Percentiles rank a stretch among this genome's conserved stretches.
Evolutionary conservation across 2,888 invertebrate genomes (phyloP).

Genomic region (Noctua janthe): DNA sequence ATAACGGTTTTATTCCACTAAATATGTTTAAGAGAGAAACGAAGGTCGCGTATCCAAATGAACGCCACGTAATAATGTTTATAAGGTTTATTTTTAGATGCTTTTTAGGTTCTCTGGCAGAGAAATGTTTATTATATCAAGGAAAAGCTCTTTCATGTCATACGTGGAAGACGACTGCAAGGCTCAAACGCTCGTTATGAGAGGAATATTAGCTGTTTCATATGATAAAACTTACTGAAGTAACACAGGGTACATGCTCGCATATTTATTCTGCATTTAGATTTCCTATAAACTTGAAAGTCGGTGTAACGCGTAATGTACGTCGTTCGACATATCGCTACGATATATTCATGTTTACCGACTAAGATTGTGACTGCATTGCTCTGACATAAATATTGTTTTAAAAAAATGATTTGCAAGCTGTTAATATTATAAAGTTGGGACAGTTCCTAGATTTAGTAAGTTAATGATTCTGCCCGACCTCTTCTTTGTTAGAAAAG

Average conservation of each 20-base stretch:
- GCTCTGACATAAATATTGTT: not conserved
- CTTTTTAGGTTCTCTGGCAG: conserved; percentile 1
- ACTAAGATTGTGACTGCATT: conserved; percentile 16
- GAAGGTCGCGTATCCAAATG: conserved; percentile 67
- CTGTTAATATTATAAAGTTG: not conserved
- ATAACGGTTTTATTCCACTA: conserved; percentile 64
- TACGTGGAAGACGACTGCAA: conserved; percentile 17
- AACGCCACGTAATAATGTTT: conserved; percentile 71
- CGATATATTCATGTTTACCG: conserved; percentile 6
- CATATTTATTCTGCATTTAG: conserved; percentile 17
- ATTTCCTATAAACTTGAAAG: conserved; percentile 16
- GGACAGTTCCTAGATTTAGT: not conserved
- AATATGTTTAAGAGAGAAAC: conserved; percentile 63
- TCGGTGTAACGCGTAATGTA: not conserved
- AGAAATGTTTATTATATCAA: conserved; percentile 27
- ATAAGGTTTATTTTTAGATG: conserved; percentile 55
- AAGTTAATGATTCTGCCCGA: not conserved
- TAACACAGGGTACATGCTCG: not conserved
- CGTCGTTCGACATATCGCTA: conserved; percentile 10
- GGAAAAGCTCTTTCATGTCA: conserved; percentile 15
- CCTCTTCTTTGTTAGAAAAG: not conserved
- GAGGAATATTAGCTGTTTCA: conserved; percentile 35
- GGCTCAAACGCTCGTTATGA: conserved; percentile 24
- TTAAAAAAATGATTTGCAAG: not conserved
- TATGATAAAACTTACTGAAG: conserved; percentile 45